Evolutionary conservation across 2,888 invertebrate species (phyloP).

Genomic region (Esperia sulphurella): DNA sequence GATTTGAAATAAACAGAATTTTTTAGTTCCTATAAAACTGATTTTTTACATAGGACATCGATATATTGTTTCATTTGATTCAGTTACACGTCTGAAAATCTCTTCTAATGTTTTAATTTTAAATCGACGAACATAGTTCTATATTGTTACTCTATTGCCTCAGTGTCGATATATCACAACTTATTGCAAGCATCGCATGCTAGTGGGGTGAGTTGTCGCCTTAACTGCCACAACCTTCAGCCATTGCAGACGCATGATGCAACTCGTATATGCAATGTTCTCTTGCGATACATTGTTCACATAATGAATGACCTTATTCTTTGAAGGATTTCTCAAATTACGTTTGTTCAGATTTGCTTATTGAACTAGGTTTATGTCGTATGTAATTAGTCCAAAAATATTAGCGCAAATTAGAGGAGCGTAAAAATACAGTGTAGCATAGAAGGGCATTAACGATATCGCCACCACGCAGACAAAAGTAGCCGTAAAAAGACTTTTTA

Average conservation of each 20-base stretch:
- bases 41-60: too few species aligned
- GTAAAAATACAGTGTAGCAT: constrained; percentile 41
- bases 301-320: constrained; percentile 51
- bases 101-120: too few species aligned
- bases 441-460: constrained; percentile 50
- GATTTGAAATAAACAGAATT: too few species aligned
- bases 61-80: too few species aligned
- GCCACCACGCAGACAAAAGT: constrained; percentile 42
- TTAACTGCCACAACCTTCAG: constrained; percentile 25
- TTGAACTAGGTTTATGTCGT: constrained; percentile 14
- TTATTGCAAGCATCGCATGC: not conserved
- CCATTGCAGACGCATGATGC: constrained; percentile 29
- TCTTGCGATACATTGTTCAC: constrained; percentile 43
- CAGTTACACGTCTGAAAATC: too few species aligned
- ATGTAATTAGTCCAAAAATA: constrained; percentile 23
- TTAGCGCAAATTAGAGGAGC: constrained; percentile 39
- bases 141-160: too few species aligned
- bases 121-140: too few species aligned
- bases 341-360: constrained; percentile 19
- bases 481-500: constrained; percentile 43
- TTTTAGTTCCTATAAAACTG: too few species aligned
- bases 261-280: constrained; percentile 38
- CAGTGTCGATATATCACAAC: not conserved
- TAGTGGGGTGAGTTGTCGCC: constrained; percentile 4
- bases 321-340: constrained; percentile 45